These are phyloP conservation scores for Physella acuta DNA, from an alignment of 1,140 invertebrate species.

Conservation along the genomic window DNA sequence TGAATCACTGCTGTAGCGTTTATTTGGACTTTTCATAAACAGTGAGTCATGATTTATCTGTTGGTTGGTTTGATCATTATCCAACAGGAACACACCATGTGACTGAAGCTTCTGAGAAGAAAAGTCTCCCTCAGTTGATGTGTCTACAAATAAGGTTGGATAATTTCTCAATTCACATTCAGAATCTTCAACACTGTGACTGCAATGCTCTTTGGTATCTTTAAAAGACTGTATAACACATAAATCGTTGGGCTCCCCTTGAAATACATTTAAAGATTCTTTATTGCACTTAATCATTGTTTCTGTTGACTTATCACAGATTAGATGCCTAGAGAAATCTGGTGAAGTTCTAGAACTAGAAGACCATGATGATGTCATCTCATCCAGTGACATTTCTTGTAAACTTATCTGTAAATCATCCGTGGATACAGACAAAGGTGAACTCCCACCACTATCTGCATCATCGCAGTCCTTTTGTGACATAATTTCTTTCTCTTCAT, in stretches of 20 bases:
- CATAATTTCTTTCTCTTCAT: too few relatives aligned
- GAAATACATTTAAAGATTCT: not conserved
- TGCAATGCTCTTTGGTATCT: not conserved
- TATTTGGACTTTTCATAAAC: too few relatives aligned
- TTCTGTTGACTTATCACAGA: not conserved
- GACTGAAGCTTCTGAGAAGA: too few relatives aligned
- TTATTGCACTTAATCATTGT: not conserved
- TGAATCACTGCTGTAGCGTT: too few relatives aligned
- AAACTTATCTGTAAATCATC: constrained; percentile 7
- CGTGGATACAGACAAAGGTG: not conserved
- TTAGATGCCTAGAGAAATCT: too few relatives aligned
- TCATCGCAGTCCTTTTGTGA: too few relatives aligned
- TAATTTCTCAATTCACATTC: not conserved
- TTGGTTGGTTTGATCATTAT: too few relatives aligned
- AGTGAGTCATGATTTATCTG: too few relatives aligned
- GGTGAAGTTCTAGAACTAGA: not conserved
- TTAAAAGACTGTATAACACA: not conserved
- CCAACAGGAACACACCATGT: too few relatives aligned
- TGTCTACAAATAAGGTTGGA: not conserved
- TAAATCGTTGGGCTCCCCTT: not conserved
- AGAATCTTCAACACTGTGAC: not conserved
- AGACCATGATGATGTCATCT: not conserved
- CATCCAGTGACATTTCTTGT: constrained; percentile 17
- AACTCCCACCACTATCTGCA: too few relatives aligned
- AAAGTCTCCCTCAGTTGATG: too few relatives aligned